These are phyloP conservation scores for Dipus sagitta DNA, from an alignment of 2,797 vertebrate species.

Conservation along the genomic window DNA sequence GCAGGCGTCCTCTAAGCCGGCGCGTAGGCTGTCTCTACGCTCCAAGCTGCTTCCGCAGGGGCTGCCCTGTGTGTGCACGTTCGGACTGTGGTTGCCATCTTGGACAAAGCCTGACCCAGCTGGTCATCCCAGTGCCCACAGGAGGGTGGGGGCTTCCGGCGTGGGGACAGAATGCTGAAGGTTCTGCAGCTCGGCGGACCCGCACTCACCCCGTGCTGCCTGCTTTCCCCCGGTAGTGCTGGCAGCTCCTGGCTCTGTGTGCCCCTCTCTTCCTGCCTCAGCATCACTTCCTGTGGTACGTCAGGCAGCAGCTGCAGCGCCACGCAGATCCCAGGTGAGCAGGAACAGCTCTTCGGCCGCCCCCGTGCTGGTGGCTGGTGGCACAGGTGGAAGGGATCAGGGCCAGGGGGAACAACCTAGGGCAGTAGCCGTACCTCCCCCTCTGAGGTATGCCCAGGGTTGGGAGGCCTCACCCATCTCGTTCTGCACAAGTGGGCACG, in stretches of 20 bases:
- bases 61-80: neutral
- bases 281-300: slow-evolving; percentile 97
- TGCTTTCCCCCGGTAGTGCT: slow-evolving; percentile 90
- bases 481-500: accelerated
- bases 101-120: neutral
- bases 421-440: accelerated
- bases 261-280: slow-evolving; percentile 97
- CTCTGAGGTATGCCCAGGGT: neutral
- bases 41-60: neutral
- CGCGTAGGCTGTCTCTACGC: accelerated
- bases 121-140: neutral
- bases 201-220: neutral
- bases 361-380: accelerated
- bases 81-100: neutral
- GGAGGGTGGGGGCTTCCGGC: neutral
- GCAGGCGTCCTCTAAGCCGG: neutral
- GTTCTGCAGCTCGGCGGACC: neutral
- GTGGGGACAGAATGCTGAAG: neutral
- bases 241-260: slow-evolving; percentile 97
- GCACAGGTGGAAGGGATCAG: accelerated
- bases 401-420: no score
- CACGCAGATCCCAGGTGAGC: slow-evolving; percentile 94
- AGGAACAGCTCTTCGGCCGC: neutral
- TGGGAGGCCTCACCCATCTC: neutral
- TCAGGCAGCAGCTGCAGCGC: slow-evolving; percentile 94